Conservation (phyloP, 2,113 vertebrate species). For the Xerus inauris region DNA sequence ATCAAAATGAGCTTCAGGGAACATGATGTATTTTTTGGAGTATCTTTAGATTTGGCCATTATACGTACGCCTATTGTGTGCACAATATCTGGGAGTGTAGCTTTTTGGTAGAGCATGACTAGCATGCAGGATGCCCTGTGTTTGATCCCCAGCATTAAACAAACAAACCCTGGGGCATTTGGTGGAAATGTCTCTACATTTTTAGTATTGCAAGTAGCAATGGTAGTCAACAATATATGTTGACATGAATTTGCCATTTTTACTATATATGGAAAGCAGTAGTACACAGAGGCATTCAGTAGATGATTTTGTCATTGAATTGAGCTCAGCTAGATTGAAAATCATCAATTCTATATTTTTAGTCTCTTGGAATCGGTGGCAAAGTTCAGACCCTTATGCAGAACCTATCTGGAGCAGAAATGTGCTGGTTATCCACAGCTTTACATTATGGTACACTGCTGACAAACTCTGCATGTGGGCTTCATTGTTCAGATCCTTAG, state of each 20-base stretch:
- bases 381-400: slow-evolving; percentile 1
- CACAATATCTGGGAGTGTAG: background rate
- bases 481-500: fast-evolving
- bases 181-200: background rate
- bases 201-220: background rate
- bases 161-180: background rate
- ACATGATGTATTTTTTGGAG: background rate
- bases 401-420: background rate
- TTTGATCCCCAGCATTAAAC: background rate
- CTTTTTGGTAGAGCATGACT: background rate
- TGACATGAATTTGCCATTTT: background rate
- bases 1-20: slow-evolving; percentile 22
- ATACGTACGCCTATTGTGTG: no score
- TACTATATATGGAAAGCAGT: background rate
- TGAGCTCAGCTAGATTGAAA: background rate
- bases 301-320: background rate
- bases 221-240: background rate
- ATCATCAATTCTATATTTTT: slow-evolving; percentile 2
- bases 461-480: fast-evolving
- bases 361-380: slow-evolving; percentile 39
- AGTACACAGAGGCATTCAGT: background rate
- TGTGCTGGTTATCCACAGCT: background rate
- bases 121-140: background rate
- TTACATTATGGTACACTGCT: fast-evolving
- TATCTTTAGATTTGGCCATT: background rate